These are phyloP conservation scores for Coelopa frigida DNA, from an alignment of 1,140 invertebrate genomes.

Conservation along the genomic window DNA sequence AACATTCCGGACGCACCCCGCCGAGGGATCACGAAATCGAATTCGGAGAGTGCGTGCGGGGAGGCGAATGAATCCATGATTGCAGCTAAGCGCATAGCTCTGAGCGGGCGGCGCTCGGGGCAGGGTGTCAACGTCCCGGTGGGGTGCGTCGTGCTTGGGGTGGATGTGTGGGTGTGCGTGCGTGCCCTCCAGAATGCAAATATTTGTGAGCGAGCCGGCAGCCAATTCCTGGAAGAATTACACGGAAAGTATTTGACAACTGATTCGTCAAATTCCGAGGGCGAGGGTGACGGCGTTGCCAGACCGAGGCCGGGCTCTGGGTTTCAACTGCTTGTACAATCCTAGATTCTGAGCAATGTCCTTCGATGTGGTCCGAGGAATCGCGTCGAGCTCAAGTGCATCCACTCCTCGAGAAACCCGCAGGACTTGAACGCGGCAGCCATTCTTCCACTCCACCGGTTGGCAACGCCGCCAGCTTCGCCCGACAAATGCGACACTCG, in stretches of 20 bases:
- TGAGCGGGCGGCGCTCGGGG: too few species aligned
- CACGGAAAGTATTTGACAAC: slow-evolving; percentile 10
- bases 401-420: slow-evolving; percentile 1
- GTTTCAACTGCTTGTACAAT: not conserved
- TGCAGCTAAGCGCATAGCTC: too few species aligned
- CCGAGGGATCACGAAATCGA: too few species aligned
- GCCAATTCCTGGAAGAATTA: slow-evolving; percentile 8
- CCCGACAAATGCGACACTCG: too few species aligned
- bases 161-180: not conserved
- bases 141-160: too few species aligned
- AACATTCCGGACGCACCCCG: too few species aligned
- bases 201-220: slow-evolving; percentile 5
- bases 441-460: not conserved
- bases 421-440: slow-evolving; percentile 7
- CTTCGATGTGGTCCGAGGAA: slow-evolving; percentile 8
- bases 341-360: not conserved
- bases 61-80: too few species aligned
- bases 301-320: not conserved
- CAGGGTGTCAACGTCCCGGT: too few species aligned
- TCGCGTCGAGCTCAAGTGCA: slow-evolving; percentile 4
- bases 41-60: too few species aligned
- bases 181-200: slow-evolving; percentile 9
- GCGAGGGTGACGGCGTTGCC: not conserved
- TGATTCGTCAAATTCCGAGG: slow-evolving; percentile 8
- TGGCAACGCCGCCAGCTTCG: not conserved